Conservation (phyloP, 2,113 vertebrate species). For the Syngnathus scovelli region DNA sequence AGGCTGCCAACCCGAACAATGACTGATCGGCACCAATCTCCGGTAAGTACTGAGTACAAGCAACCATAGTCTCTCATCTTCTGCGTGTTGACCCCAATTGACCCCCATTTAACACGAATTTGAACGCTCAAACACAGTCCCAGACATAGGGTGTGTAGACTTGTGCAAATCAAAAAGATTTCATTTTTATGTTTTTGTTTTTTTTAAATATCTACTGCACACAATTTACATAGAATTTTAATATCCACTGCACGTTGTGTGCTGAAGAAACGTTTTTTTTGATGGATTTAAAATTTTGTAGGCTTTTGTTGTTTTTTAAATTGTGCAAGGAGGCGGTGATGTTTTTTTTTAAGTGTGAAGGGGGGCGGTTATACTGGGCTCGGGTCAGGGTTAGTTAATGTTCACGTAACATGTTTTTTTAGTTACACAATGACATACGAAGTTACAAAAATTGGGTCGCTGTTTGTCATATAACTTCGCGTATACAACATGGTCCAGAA, state of each 20-base stretch:
- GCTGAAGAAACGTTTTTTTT: background rate
- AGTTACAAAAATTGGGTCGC: background rate
- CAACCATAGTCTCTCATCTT: too few species aligned
- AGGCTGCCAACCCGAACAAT: too few species aligned
- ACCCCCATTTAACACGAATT: too few species aligned
- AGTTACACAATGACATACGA: background rate
- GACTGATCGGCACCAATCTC: too few species aligned
- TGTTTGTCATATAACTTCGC: background rate
- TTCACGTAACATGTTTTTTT: background rate
- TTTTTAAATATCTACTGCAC: background rate
- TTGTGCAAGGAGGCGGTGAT: background rate
- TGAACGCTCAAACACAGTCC: too few species aligned
- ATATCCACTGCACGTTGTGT: background rate
- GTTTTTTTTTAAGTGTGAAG: too few species aligned
- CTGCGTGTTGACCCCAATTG: too few species aligned
- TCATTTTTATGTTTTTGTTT: background rate
- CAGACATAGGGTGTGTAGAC: background rate
- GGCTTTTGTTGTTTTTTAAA: background rate
- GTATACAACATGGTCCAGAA: background rate
- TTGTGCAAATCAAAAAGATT: background rate
- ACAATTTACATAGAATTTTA: background rate
- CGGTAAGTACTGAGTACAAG: too few species aligned
- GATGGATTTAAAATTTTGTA: background rate
- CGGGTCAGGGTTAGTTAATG: background rate
- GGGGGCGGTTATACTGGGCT: background rate